phyloP scores from a whole-genome alignment of 2,888 invertebrate species.

The Venusia cambrica region DNA sequence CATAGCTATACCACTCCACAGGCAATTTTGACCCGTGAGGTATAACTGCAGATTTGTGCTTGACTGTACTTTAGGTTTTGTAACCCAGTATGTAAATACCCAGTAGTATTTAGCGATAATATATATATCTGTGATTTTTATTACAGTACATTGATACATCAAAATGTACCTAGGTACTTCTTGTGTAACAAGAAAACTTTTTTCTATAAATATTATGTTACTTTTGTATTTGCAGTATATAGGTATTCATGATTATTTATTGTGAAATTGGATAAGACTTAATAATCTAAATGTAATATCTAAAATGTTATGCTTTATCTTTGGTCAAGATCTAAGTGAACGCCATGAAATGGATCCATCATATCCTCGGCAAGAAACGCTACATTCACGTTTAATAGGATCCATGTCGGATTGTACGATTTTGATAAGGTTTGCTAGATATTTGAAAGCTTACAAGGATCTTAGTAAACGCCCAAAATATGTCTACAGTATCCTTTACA shows the following conservation, averaged over 20 bases:
- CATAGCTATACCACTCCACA: too few species aligned
- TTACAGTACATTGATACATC: slow-evolving; percentile 44
- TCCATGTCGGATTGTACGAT: too few species aligned
- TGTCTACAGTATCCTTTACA: too few species aligned
- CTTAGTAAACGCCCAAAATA: too few species aligned
- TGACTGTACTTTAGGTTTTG: slow-evolving; percentile 28
- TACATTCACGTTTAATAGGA: too few species aligned
- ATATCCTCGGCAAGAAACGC: too few species aligned
- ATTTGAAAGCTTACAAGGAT: too few species aligned
- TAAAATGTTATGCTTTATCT: slow-evolving; percentile 28
- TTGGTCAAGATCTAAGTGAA: slow-evolving; percentile 7
- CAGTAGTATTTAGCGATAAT: slow-evolving; percentile 66
- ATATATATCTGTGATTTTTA: slow-evolving; percentile 73
- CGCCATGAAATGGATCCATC: too few species aligned
- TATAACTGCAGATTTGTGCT: too few species aligned
- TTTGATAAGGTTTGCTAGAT: too few species aligned
- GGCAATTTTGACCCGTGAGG: too few species aligned
- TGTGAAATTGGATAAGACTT: slow-evolving; percentile 45
- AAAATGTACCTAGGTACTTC: slow-evolving; percentile 44
- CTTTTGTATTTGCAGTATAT: slow-evolving; percentile 32
- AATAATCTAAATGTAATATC: slow-evolving; percentile 34
- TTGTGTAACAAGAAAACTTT: slow-evolving; percentile 69
- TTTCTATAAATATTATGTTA: slow-evolving; percentile 43
- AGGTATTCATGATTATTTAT: slow-evolving; percentile 33
- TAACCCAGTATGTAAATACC: slow-evolving; percentile 37